These are phyloP conservation scores for Gymnothorax javanicus DNA, from an alignment of 2,797 vertebrate genomes.

Conservation along the genomic window DNA sequence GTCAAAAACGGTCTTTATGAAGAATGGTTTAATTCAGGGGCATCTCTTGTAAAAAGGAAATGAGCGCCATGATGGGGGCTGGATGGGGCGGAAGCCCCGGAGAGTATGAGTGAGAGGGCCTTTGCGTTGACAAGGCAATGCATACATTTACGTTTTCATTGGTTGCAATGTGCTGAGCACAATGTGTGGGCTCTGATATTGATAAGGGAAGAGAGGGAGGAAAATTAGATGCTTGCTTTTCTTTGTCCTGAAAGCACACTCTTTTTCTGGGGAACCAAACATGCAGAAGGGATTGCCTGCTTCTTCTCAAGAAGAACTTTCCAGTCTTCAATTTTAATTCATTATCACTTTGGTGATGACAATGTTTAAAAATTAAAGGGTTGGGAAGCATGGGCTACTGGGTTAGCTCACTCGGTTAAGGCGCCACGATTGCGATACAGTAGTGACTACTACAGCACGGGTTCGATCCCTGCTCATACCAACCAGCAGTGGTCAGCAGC, in stretches of 20 bases:
- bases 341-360: slow-evolving; percentile 39
- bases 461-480: too few relatives aligned
- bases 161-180: neutral
- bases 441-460: too few relatives aligned
- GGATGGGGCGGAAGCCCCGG: neutral
- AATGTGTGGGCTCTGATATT: neutral
- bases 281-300: neutral
- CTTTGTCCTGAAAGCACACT: neutral
- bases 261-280: neutral
- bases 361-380: neutral
- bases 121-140: neutral
- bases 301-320: slow-evolving; percentile 43
- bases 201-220: neutral
- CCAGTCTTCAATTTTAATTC: slow-evolving; percentile 59
- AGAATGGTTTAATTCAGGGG: neutral
- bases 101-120: neutral
- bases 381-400: too few relatives aligned
- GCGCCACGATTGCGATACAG: too few relatives aligned
- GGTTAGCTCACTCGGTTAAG: too few relatives aligned
- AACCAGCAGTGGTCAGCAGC: too few relatives aligned
- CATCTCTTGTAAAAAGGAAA: neutral
- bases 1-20: neutral
- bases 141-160: neutral
- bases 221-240: neutral
- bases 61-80: neutral